A percentile compares a stretch with the other conserved stretches of the same genome.
Conservation (phyloP, 2,888 invertebrate genomes). For the Marronus borbonicus region DNA sequence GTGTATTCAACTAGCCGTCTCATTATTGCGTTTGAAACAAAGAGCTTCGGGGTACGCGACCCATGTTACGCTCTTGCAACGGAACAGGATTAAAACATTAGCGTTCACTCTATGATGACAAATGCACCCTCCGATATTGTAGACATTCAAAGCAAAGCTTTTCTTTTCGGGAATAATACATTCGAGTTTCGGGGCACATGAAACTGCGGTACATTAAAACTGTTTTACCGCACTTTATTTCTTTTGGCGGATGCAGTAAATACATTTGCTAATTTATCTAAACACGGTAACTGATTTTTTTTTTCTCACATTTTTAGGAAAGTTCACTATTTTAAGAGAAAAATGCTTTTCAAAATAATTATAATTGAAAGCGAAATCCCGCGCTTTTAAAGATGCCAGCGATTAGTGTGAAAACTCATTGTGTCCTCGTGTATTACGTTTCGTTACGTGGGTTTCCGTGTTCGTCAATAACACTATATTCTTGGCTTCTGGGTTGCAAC, state of each 20-base stretch:
- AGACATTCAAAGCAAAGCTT: conserved; percentile 32
- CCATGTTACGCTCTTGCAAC: conserved; percentile 46
- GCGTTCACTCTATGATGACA: conserved; percentile 45
- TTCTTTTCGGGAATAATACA: conserved; percentile 8
- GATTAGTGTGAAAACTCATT: too few relatives aligned
- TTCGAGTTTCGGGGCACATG: neutral
- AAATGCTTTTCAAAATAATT: too few relatives aligned
- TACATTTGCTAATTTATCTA: neutral
- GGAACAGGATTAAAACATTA: conserved; percentile 53
- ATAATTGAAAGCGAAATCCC: too few relatives aligned
- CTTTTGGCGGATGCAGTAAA: neutral
- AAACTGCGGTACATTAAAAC: neutral
- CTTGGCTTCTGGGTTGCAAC: too few relatives aligned
- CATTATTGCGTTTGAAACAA: conserved; percentile 45
- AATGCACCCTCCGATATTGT: conserved; percentile 44
- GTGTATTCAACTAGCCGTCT: conserved; percentile 39
- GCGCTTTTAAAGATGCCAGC: too few relatives aligned
- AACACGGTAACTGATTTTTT: too few relatives aligned
- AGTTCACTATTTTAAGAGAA: too few relatives aligned
- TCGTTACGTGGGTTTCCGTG: too few relatives aligned
- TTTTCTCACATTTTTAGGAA: too few relatives aligned
- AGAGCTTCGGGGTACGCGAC: conserved; percentile 39
- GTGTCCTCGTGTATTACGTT: too few relatives aligned
- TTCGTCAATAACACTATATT: too few relatives aligned
- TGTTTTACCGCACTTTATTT: conserved; percentile 14